A percentile compares a stretch with the other conserved stretches of the same genome.
These are phyloP conservation scores for Cynodonichthys magdalenae DNA, from an alignment of 2,797 vertebrate genomes.

Conservation along the genomic window DNA sequence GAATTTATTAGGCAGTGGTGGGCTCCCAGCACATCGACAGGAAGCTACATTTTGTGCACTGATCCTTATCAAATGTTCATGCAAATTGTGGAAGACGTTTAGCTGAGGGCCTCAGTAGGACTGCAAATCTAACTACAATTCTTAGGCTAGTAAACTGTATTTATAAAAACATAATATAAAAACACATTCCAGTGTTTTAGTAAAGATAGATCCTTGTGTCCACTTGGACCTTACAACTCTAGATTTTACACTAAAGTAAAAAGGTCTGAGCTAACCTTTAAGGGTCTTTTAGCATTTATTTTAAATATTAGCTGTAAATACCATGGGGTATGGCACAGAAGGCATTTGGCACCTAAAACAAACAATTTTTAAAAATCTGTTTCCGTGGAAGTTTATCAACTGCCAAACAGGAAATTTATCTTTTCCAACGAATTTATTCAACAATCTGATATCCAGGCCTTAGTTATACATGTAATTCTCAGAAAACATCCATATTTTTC, in stretches of 20 bases:
- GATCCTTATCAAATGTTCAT: background rate
- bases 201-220: too few relatives aligned
- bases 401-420: constrained; percentile 1
- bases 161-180: too few relatives aligned
- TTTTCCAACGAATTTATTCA: background rate
- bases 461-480: background rate
- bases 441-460: background rate
- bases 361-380: background rate
- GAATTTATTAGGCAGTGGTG: background rate
- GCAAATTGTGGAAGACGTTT: background rate
- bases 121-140: too few relatives aligned
- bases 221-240: too few relatives aligned
- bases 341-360: background rate
- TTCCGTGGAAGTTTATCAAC: background rate
- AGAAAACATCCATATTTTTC: background rate
- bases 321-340: background rate
- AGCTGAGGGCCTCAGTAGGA: too few relatives aligned
- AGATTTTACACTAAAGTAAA: too few relatives aligned
- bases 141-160: too few relatives aligned
- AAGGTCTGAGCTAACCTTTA: too few relatives aligned
- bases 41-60: constrained; percentile 1
- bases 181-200: too few relatives aligned
- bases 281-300: background rate
- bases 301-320: background rate
- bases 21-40: constrained; percentile 3